phyloP scores from a whole-genome alignment of 2,888 invertebrate genomes.

The Chromoteleia sp. region DNA sequence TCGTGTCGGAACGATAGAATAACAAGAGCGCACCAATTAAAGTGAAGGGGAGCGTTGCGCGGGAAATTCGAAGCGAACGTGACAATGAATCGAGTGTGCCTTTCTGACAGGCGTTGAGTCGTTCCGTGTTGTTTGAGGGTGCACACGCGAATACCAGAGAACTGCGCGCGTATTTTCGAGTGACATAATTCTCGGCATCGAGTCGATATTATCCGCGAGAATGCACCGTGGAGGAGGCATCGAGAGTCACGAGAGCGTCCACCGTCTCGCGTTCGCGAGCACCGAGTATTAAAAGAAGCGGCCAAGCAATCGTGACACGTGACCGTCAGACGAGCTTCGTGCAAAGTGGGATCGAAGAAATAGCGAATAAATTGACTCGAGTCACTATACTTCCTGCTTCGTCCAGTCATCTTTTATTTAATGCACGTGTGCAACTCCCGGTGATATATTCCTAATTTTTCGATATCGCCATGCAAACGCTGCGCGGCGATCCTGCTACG shows the following conservation, averaged over 20 bases:
- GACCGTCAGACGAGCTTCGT: slow-evolving; percentile 62
- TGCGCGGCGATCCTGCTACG: slow-evolving; percentile 3
- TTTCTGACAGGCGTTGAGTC: slow-evolving; percentile 25
- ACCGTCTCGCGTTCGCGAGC: slow-evolving; percentile 22
- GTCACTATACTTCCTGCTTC: slow-evolving; percentile 60
- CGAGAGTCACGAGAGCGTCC: slow-evolving; percentile 66
- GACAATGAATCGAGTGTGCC: slow-evolving; percentile 22
- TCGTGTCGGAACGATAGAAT: slow-evolving; percentile 29
- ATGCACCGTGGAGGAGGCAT: slow-evolving; percentile 62
- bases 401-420: slow-evolving; percentile 68
- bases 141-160: slow-evolving; percentile 48
- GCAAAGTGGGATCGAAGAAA: slow-evolving; percentile 59
- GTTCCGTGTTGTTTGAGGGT: slow-evolving; percentile 34
- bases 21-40: slow-evolving; percentile 43
- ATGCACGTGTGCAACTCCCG: slow-evolving; percentile 40
- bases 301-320: slow-evolving; percentile 57
- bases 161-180: slow-evolving; percentile 67
- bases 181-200: slow-evolving; percentile 72
- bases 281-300: slow-evolving; percentile 39
- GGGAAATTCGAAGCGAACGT: slow-evolving; percentile 25
- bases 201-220: slow-evolving; percentile 70
- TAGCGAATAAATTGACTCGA: slow-evolving; percentile 65
- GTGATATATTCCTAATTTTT: slow-evolving; percentile 52
- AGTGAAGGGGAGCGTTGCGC: slow-evolving; percentile 21
- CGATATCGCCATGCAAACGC: slow-evolving; percentile 1